These are phyloP conservation scores for Lasius platythorax DNA, from an alignment of 2,888 invertebrate species.

Conservation along the genomic window DNA sequence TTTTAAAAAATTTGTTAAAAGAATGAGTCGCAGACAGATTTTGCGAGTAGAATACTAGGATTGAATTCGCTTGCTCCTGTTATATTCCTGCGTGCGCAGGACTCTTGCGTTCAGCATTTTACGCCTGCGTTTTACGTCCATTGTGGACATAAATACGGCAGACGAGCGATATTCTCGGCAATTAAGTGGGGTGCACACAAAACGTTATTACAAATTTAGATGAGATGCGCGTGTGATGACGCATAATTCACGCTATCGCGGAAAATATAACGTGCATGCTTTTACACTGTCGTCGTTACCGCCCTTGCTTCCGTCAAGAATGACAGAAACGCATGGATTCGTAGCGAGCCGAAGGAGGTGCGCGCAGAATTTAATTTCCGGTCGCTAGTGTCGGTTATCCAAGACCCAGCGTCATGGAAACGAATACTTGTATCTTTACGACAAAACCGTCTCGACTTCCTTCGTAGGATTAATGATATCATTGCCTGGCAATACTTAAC, in stretches of 20 bases:
- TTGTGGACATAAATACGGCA: slow-evolving; percentile 12
- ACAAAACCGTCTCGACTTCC: slow-evolving; percentile 50
- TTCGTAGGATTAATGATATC: slow-evolving; percentile 30
- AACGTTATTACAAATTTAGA: slow-evolving; percentile 54
- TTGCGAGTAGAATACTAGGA: background rate
- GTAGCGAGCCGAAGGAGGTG: slow-evolving; percentile 64
- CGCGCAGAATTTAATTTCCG: slow-evolving; percentile 78
- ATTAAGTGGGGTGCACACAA: slow-evolving; percentile 29
- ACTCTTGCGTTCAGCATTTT: background rate
- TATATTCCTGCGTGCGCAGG: background rate
- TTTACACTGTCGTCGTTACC: slow-evolving; percentile 15
- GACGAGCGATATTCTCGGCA: slow-evolving; percentile 32
- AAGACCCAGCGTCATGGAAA: slow-evolving; percentile 22
- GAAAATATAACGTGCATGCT: slow-evolving; percentile 44
- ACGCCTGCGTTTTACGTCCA: slow-evolving; percentile 3
- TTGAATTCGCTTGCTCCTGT: background rate
- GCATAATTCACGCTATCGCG: slow-evolving; percentile 47
- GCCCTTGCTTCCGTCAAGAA: background rate
- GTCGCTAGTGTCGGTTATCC: slow-evolving; percentile 60
- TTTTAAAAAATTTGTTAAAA: background rate
- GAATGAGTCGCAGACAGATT: background rate
- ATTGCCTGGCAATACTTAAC: slow-evolving; percentile 42
- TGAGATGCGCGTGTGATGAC: slow-evolving; percentile 48
- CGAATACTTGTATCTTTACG: slow-evolving; percentile 55
- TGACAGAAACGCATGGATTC: slow-evolving; percentile 47